Base-by-base conservation (phyloP, 2,888 invertebrate species). In the Operophtera brumata region DNA sequence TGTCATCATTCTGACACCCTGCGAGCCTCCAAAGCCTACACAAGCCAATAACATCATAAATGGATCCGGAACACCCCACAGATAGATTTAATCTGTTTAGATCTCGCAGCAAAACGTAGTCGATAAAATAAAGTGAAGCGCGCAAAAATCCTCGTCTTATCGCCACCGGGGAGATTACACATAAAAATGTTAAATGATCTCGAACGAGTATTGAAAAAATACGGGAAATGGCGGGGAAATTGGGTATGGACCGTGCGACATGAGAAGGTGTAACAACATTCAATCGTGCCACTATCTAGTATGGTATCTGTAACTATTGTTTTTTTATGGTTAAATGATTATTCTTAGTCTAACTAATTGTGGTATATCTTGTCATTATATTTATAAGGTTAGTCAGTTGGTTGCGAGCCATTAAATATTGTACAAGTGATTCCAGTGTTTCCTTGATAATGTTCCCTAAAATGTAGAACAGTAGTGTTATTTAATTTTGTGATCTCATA, bases 161-260 rank as follows among this genome's bases (percentile, higher is more conserved):
- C 85, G 82, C 83, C 81, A 80, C 78, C 82, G 70, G 85, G 82
- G 78, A 85, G 86, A 88, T 89, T 88, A 89, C 86, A 89, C 89
- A 89, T 89, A 89, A 90, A 90, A 89, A 89, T 89, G 89, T 88
- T 89, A 87, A 90, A 89, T 86, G 86, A 83, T 85, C 86, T 81
- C 71, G 84, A 88, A 87, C 86, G 85, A 78, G 84, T 86, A 87
- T 88, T 87, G 88, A 86, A 89, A 90, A 86, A 88, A 85, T 80
- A 77, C 76, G 73, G 77, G 82, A 80, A 83, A 83, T 78, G 78
- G 74, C 75, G 71, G 77, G 69, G 77, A 81, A 84, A 84, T 83
- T 82, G 81, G 72, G 66, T 69, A 49, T 57, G 53, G 48, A 40
- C 6, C 49, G 28, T 47, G 28, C 71, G 65, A n/a, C 25, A 0